phyloP scores from a whole-genome alignment of 2,888 invertebrate species.

The Meliscaeva auricollis region DNA sequence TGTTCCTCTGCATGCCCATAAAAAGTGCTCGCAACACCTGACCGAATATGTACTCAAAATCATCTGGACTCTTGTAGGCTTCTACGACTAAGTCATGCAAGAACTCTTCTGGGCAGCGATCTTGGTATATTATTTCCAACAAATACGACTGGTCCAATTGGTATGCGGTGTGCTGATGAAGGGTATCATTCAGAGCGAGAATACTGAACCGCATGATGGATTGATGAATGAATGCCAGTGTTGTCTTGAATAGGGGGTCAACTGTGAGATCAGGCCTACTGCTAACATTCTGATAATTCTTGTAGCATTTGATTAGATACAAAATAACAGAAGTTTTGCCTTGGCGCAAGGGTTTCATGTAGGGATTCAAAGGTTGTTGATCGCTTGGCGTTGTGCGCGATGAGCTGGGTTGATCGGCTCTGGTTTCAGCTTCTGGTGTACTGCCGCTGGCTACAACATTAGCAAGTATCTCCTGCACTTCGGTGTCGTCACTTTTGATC shows the following conservation, averaged over 20 bases:
- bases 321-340: constrained; percentile 81
- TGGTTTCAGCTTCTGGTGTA: constrained; percentile 45
- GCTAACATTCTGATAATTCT: constrained; percentile 78
- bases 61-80: constrained; percentile 83
- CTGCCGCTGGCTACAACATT: constrained; percentile 79
- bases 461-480: constrained; percentile 82
- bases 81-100: constrained; percentile 86
- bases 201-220: constrained; percentile 79
- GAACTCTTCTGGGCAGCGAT: constrained; percentile 87
- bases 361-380: constrained; percentile 68
- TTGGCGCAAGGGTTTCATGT: constrained; percentile 74
- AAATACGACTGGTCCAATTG: constrained; percentile 85
- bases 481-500: constrained; percentile 84
- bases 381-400: constrained; percentile 67
- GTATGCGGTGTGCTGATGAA: constrained; percentile 80
- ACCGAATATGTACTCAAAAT: constrained; percentile 82
- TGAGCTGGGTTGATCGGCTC: constrained; percentile 77
- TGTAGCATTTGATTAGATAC: constrained; percentile 81
- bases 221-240: constrained; percentile 56
- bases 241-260: constrained; percentile 68
- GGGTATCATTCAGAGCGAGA: constrained; percentile 80
- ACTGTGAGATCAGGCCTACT: constrained; percentile 64
- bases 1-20: constrained; percentile 83
- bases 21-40: constrained; percentile 82
- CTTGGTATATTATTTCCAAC: constrained; percentile 86